Percentiles rank a stretch among this genome's conserved stretches.
Evolutionary conservation across 1,140 invertebrate species (phyloP).

Genomic region (Berghia stephanieae): DNA sequence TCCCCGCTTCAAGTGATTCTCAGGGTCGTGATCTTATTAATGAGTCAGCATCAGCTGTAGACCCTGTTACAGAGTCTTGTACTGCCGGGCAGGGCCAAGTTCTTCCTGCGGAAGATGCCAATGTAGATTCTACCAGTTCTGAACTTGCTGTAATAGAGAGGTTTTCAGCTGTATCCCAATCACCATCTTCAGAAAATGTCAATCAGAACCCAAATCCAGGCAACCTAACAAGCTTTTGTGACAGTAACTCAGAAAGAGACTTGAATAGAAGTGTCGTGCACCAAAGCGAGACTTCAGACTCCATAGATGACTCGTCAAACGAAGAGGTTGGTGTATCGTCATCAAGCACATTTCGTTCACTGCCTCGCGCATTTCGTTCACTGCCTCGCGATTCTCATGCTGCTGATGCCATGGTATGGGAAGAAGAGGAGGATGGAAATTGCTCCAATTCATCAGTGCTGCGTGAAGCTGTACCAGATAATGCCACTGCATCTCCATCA

Average conservation of each 20-base stretch:
- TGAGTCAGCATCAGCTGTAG: not conserved
- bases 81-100: not conserved
- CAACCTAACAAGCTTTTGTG: too few species aligned
- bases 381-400: conserved; percentile 17
- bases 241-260: conserved; percentile 29
- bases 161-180: not conserved
- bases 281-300: conserved; percentile 1
- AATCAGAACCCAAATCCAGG: too few species aligned
- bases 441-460: too few species aligned
- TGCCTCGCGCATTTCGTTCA: not conserved
- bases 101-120: not conserved
- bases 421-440: too few species aligned
- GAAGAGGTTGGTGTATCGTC: conserved; percentile 26
- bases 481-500: too few species aligned
- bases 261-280: not conserved
- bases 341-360: not conserved
- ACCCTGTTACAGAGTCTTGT: conserved; percentile 20
- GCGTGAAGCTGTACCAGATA: too few species aligned
- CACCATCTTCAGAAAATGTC: not conserved
- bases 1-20: not conserved
- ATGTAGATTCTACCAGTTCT: conserved; percentile 23
- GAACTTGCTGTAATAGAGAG: not conserved
- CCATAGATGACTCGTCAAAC: conserved; percentile 25
- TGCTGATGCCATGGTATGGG: too few species aligned
- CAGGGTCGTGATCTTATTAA: not conserved